Percentiles rank a stretch among this genome's conserved stretches.
Conservation (phyloP, 2,888 invertebrate genomes). For the Polymixis flavicincta region DNA sequence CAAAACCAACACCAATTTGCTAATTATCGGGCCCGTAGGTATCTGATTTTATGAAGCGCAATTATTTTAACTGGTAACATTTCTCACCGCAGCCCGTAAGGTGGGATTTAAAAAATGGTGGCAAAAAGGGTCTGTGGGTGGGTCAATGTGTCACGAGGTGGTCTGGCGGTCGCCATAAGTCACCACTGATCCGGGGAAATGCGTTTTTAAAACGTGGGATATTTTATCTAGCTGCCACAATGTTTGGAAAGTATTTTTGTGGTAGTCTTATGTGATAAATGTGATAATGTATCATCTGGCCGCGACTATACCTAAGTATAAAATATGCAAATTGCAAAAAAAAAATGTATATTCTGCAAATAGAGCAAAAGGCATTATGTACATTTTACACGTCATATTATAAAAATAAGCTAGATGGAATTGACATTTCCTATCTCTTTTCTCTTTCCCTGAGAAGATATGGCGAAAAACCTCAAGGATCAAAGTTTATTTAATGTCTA, state of each 20-base stretch:
- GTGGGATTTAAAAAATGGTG: constrained; percentile 15
- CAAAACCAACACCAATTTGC: not conserved
- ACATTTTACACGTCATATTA: too few species aligned
- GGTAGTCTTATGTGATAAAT: not conserved
- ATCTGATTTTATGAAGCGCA: not conserved
- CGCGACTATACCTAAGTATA: too few species aligned
- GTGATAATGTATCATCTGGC: too few species aligned
- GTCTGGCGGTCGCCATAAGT: constrained; percentile 20
- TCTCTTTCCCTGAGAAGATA: too few species aligned
- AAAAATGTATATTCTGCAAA: too few species aligned
- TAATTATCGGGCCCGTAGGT: not conserved
- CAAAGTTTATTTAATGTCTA: too few species aligned
- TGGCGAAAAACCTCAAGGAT: too few species aligned
- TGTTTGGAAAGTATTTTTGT: constrained; percentile 4
- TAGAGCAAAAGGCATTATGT: too few species aligned
- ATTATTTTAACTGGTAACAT: constrained; percentile 17
- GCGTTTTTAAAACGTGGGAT: constrained; percentile 1
- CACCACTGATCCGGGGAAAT: constrained; percentile 32
- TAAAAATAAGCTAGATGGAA: too few species aligned
- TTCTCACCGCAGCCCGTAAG: not conserved
- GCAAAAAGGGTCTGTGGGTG: constrained; percentile 21
- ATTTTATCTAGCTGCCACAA: not conserved
- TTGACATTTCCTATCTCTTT: too few species aligned
- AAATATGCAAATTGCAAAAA: too few species aligned
- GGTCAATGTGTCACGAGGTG: constrained; percentile 24